These are phyloP conservation scores for Athetis lepigone DNA, from an alignment of 2,888 invertebrate species.

Conservation along the genomic window DNA sequence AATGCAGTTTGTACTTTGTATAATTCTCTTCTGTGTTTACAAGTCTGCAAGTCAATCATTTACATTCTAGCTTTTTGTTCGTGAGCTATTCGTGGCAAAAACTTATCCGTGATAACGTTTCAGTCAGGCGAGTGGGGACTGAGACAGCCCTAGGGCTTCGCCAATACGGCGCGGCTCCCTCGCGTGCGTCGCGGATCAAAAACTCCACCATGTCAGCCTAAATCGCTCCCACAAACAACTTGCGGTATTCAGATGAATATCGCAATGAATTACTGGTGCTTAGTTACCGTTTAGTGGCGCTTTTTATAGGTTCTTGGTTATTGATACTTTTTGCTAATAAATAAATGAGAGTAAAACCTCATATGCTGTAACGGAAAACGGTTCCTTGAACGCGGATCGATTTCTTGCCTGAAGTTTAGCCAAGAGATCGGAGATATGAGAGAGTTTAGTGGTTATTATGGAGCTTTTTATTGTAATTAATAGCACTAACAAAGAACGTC, in stretches of 20 bases:
- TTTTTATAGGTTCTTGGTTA: constrained; percentile 60
- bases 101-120: constrained; percentile 43
- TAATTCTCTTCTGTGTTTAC: constrained; percentile 23
- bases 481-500: constrained; percentile 48
- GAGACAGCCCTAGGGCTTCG: constrained; percentile 55
- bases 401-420: constrained; percentile 34
- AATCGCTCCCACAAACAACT: constrained; percentile 73
- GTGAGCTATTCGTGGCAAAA: constrained; percentile 36
- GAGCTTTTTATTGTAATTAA: constrained; percentile 42
- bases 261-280: constrained; percentile 68
- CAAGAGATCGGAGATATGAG: constrained; percentile 43
- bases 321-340: constrained; percentile 52
- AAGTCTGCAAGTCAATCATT: constrained; percentile 44
- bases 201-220: constrained; percentile 67
- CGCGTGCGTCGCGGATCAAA: constrained; percentile 65
- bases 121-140: constrained; percentile 34
- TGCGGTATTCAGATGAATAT: constrained; percentile 69
- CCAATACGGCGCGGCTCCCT: constrained; percentile 43
- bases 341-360: constrained; percentile 57
- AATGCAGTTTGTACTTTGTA: constrained; percentile 11
- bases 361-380: constrained; percentile 32
- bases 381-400: constrained; percentile 23
- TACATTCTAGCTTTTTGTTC: constrained; percentile 47
- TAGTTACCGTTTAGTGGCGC: constrained; percentile 70
- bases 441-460: constrained; percentile 9